These are phyloP conservation scores for Poecilus cupreus DNA, from an alignment of 2,888 invertebrate genomes.

Conservation along the genomic window DNA sequence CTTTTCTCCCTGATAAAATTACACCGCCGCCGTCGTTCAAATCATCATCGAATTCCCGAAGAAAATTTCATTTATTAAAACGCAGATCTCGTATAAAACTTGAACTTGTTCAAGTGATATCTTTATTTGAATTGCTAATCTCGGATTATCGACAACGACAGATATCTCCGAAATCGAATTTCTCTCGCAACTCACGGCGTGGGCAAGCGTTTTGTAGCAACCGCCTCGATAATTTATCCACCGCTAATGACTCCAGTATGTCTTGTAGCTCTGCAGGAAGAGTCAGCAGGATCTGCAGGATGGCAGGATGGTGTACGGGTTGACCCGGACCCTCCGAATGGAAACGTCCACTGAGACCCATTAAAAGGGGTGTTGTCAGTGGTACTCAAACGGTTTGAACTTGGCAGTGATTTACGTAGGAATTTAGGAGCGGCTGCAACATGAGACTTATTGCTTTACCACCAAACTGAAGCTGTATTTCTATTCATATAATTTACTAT, in stretches of 20 bases:
- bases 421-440: background rate
- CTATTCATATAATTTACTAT: background rate
- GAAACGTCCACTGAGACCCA: slow-evolving; percentile 2
- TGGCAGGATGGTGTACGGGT: background rate
- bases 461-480: background rate
- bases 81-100: background rate
- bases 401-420: background rate
- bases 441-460: background rate
- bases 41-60: background rate
- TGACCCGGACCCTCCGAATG: background rate
- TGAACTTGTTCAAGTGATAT: slow-evolving; percentile 1
- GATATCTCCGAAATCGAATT: slow-evolving; percentile 13
- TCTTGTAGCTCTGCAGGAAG: background rate
- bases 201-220: background rate
- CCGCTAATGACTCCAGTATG: background rate
- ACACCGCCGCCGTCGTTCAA: background rate
- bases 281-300: background rate
- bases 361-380: slow-evolving; percentile 5
- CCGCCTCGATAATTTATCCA: slow-evolving; percentile 32
- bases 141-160: background rate
- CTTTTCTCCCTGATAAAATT: background rate
- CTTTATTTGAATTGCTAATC: slow-evolving; percentile 40
- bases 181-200: background rate
- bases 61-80: background rate
- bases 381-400: slow-evolving; percentile 4